Conservation (phyloP, 2,113 vertebrate genomes). For the Odocoileus virginianus region DNA sequence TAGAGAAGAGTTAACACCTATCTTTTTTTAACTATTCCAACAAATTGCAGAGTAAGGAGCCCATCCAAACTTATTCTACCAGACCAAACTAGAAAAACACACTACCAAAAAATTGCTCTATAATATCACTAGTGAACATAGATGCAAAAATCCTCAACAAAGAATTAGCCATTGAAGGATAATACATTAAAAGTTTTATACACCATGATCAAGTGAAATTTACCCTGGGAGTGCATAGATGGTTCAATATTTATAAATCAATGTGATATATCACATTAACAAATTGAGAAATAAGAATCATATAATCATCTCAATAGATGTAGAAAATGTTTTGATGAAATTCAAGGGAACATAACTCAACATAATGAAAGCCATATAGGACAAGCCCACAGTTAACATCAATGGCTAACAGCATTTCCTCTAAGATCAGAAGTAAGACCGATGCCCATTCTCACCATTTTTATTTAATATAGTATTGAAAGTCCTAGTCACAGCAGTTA, state of each 20-base stretch:
- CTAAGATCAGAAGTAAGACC: background rate
- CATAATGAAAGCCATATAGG: background rate
- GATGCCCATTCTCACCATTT: background rate
- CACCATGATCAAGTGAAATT: background rate
- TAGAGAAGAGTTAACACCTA: background rate
- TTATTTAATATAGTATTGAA: background rate
- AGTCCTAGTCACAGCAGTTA: background rate
- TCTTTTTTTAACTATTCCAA: background rate
- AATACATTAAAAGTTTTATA: background rate
- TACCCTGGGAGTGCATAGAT: background rate
- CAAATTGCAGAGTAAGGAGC: background rate
- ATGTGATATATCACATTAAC: background rate
- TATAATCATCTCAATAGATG: background rate
- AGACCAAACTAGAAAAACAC: background rate
- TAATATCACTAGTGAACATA: background rate
- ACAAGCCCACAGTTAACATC: background rate
- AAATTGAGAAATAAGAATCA: background rate
- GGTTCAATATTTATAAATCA: background rate
- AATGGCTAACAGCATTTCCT: background rate
- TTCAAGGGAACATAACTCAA: background rate
- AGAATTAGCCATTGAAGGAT: background rate
- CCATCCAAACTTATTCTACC: background rate
- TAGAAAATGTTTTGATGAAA: background rate
- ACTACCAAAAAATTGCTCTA: background rate
- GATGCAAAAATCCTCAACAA: background rate